Evolutionary conservation across 2,888 invertebrate genomes (phyloP).

Genomic region (Keiferia lycopersicella): DNA sequence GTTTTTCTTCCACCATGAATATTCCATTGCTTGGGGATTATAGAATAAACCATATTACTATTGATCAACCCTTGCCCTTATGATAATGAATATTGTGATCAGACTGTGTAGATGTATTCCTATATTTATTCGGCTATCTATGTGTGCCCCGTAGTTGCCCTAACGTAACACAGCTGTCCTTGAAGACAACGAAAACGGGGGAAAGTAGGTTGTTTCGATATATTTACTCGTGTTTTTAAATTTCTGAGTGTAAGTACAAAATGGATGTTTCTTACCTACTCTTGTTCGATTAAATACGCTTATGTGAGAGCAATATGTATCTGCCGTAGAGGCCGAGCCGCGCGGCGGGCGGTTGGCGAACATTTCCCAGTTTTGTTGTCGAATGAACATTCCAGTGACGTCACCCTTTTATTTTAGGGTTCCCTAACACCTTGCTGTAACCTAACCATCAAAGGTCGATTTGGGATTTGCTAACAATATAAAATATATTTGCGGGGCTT

Average conservation of each 20-base stretch:
- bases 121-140: conserved; percentile 63
- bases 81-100: conserved; percentile 36
- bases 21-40: not conserved
- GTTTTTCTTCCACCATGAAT: too few species aligned
- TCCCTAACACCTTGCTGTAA: conserved; percentile 27
- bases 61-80: conserved; percentile 58
- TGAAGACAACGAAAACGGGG: conserved; percentile 76
- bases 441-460: conserved; percentile 22
- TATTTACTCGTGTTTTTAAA: conserved; percentile 66
- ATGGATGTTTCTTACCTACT: conserved; percentile 69
- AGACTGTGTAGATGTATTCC: conserved; percentile 72
- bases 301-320: conserved; percentile 69
- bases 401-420: conserved; percentile 23
- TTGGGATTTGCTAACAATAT: conserved; percentile 12
- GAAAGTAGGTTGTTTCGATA: conserved; percentile 72
- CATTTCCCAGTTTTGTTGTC: conserved; percentile 40
- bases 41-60: conserved; percentile 26
- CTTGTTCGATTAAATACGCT: conserved; percentile 68
- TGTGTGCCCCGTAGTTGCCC: conserved; percentile 59
- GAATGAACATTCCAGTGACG: conserved; percentile 73
- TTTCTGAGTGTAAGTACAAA: conserved; percentile 76
- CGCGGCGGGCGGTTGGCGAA: conserved; percentile 53
- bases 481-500: conserved; percentile 29
- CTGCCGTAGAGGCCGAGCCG: conserved; percentile 42
- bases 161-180: conserved; percentile 65